These are phyloP conservation scores for Drosophila phalerata DNA, from an alignment of 2,888 invertebrate species.

Conservation along the genomic window DNA sequence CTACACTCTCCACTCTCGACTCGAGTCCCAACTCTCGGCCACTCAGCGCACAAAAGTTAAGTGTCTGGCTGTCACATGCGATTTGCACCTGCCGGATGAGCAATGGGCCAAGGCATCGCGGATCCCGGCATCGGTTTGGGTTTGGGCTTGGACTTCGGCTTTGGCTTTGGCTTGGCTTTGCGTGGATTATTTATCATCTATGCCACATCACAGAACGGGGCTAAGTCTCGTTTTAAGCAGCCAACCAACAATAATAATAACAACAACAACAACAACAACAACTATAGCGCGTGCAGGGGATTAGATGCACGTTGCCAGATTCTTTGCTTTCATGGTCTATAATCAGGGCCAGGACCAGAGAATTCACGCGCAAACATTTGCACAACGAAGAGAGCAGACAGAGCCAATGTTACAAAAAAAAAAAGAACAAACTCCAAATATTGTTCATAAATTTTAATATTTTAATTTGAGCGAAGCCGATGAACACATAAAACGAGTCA, in stretches of 20 bases:
- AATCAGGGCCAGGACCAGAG: conserved; percentile 57
- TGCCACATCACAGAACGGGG: conserved; percentile 67
- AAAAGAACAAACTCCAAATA: conserved; percentile 10
- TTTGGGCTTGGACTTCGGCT: conserved; percentile 24
- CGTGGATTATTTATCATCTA: conserved; percentile 82
- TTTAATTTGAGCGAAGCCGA: conserved; percentile 72
- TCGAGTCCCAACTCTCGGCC: conserved; percentile 41
- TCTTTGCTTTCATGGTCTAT: conserved; percentile 55
- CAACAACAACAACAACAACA: conserved; percentile 8
- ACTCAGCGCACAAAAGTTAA: conserved; percentile 75
- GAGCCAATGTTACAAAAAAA: neutral
- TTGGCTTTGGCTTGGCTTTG: conserved; percentile 62
- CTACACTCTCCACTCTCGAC: conserved; percentile 1
- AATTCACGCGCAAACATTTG: conserved; percentile 60
- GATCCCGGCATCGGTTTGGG: conserved; percentile 25
- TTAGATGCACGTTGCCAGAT: conserved; percentile 76
- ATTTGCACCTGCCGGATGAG: conserved; percentile 84
- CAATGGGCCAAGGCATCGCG: conserved; percentile 68
- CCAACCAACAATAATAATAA: conserved; percentile 50
- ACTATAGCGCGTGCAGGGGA: conserved; percentile 49
- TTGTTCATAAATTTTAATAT: conserved; percentile 80
- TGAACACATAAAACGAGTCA: conserved; percentile 76
- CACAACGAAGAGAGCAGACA: conserved; percentile 12
- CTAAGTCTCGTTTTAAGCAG: conserved; percentile 73
- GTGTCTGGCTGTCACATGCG: conserved; percentile 82